Base-by-base conservation (phyloP, 2,113 vertebrate species). In the Ameiurus melas region DNA sequence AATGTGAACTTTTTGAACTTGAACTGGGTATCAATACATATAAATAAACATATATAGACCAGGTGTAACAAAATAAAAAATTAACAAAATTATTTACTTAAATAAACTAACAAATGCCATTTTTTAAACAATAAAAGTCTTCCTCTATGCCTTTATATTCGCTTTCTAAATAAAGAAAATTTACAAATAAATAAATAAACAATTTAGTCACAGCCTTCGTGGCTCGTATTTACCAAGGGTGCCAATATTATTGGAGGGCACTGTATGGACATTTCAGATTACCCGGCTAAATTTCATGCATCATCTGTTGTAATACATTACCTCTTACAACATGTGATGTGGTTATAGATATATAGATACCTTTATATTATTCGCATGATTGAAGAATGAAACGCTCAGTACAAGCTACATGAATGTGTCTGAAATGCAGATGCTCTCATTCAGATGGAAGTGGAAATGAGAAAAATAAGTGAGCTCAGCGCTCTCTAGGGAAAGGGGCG, bases 401-500 rank as follows among this genome's bases (percentile, higher is more conserved):
- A 75, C 73, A 70, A 33, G 60, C 25, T 85, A 51, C 73, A 70
- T 64, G 86, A 88, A 84, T 57, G 70, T 14, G 17, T 25, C 86
- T 5, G 4, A 51, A 39, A 84, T 30, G 1, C 39, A 33, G 47
- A 66, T 39, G 30, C 71, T 70, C 78, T 82, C n/a, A 81, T 90
- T 91, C 68, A 85, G 87, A 86, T 27, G 82, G 51, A 17, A 80
- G 78, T 62, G 90, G 75, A 33, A 88, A 78, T 27, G 47, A 87
- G 88, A 88, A 66, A 89, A 91, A 93, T 79, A 90, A 92, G 94
- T 92, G 88, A 92, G 91, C 87, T 90, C 85, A 90, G 88, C 80
- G 88, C 55, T 90, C 90, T 92, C 89, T 47, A 70, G 90, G 90
- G 92, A 91, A 64, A 79, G 77, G 88, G 92, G 89, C 86, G 89